A percentile compares a stretch with the other conserved stretches of the same genome.
Evolutionary conservation across 2,797 vertebrate species (phyloP).

Genomic region (Catostomus latipinnis): DNA sequence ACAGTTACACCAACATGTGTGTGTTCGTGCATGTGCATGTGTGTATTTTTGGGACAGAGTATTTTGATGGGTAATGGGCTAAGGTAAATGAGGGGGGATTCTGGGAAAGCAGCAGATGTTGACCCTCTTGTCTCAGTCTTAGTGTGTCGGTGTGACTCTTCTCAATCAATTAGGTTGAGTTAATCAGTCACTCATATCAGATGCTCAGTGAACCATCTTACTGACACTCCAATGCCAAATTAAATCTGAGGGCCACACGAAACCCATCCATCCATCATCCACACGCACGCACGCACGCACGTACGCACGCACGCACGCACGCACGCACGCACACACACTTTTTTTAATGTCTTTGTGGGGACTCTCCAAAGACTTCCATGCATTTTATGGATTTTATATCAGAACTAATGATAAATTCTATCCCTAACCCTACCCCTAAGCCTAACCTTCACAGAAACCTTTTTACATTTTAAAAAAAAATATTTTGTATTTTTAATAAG

Average conservation of each 20-base stretch:
- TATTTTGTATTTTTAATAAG: no score
- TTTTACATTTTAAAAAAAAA: no score
- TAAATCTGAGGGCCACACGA: conserved; percentile 68
- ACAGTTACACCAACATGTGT: no score
- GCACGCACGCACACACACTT: no score
- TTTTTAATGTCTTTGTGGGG: no score
- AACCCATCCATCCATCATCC: no score
- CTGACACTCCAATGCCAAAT: conserved; percentile 70
- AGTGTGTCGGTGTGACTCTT: conserved; percentile 70
- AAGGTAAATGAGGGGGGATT: conserved; percentile 42
- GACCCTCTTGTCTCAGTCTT: conserved; percentile 58
- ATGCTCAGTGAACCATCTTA: conserved; percentile 71
- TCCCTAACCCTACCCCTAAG: no score
- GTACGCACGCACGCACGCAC: not conserved
- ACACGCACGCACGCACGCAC: conserved; percentile 55
- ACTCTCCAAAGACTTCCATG: no score
- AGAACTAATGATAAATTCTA: no score
- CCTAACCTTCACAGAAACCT: no score
- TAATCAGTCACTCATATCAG: conserved; percentile 68
- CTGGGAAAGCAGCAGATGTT: conserved; percentile 80
- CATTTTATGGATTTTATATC: no score
- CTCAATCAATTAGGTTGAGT: conserved; percentile 79
- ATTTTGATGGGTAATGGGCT: conserved; percentile 41
- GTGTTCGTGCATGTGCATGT: not conserved
- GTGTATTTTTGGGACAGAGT: conserved; percentile 32